Evolutionary conservation across 2,113 vertebrate genomes (phyloP).

Genomic region (Lepidothrix coronata): DNA sequence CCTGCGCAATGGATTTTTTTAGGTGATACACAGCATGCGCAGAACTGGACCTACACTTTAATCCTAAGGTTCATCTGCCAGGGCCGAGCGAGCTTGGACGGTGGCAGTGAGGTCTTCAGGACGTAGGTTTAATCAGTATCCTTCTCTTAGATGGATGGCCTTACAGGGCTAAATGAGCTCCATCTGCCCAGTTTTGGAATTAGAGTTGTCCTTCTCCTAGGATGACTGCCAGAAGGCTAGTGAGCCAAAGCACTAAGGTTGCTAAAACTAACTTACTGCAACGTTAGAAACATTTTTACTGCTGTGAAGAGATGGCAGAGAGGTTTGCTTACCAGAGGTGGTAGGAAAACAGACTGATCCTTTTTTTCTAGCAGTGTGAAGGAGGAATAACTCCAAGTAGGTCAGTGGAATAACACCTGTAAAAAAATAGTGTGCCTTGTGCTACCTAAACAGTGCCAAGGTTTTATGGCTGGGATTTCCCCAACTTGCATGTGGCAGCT

Average conservation of each 20-base stretch:
- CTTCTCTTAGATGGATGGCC: no score
- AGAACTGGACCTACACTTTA: no score
- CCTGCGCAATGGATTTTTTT: no score
- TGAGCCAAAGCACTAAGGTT: neutral
- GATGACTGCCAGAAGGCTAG: no score
- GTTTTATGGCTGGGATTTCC: slow-evolving; percentile 47
- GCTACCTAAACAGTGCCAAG: slow-evolving; percentile 6
- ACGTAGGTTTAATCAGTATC: no score
- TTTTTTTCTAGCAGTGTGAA: neutral
- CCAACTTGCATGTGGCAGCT: slow-evolving; percentile 3
- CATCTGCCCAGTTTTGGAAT: no score
- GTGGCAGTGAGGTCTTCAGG: no score
- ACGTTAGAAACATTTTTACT: neutral
- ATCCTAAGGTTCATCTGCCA: no score
- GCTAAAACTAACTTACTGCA: neutral
- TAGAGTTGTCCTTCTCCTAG: no score
- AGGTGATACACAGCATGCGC: no score
- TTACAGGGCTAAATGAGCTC: no score
- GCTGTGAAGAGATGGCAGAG: neutral
- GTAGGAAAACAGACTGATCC: neutral
- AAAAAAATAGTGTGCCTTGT: neutral
- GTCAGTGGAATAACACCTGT: slow-evolving; percentile 48
- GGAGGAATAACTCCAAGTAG: slow-evolving; percentile 38
- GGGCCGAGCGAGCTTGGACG: no score
- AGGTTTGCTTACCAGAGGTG: neutral